Evolutionary conservation across 2,888 invertebrate genomes (phyloP).

Genomic region (Seira sanloemensis): DNA sequence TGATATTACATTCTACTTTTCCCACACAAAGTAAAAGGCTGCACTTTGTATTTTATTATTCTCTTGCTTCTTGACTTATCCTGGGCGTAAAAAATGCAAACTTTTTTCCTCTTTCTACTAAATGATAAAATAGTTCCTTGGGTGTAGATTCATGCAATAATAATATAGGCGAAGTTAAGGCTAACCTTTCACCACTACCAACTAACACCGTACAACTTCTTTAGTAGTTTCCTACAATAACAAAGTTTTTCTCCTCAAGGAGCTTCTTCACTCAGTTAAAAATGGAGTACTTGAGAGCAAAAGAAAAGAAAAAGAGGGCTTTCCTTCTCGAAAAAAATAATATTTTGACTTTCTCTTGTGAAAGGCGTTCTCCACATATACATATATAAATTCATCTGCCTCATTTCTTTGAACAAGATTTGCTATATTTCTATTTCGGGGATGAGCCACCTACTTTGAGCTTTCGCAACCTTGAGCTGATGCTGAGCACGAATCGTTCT

Average conservation of each 20-base stretch:
- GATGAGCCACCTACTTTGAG: not conserved
- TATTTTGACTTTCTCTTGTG: not conserved
- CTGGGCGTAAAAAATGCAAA: not conserved
- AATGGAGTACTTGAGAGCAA: slow-evolving; percentile 4
- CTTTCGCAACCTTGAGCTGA: not conserved
- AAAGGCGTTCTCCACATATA: not conserved
- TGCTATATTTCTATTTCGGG: not conserved
- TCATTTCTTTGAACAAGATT: not conserved
- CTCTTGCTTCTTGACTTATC: not conserved
- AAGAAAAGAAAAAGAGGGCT: no score
- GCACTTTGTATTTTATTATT: not conserved
- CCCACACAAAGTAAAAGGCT: not conserved
- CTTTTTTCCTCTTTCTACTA: not conserved
- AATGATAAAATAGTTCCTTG: not conserved
- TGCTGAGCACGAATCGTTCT: not conserved
- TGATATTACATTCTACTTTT: slow-evolving; percentile 1
- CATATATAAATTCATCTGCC: not conserved
- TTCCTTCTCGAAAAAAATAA: not conserved
- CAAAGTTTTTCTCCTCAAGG: not conserved
- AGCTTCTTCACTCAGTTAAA: not conserved
- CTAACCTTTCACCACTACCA: not conserved
- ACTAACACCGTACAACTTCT: not conserved
- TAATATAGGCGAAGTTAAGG: not conserved
- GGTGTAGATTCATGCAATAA: not conserved
- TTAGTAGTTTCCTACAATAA: not conserved